Base-by-base conservation (phyloP, 2,113 vertebrate species). In the Excalfactoria chinensis region DNA sequence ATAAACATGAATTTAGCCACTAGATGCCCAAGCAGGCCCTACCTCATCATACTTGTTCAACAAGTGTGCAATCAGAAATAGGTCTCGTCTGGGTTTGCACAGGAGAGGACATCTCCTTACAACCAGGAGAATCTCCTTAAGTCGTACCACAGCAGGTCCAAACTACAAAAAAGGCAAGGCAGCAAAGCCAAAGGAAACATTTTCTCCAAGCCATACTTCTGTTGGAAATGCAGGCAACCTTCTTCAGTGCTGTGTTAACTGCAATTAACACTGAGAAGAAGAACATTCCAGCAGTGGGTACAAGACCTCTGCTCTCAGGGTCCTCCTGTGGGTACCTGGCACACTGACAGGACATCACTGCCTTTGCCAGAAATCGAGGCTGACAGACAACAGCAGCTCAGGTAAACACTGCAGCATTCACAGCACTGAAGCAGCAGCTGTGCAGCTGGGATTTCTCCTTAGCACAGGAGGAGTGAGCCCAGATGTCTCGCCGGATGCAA, bases 1-100 rank as follows among this genome's bases (percentile, higher is more conserved):
- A 93, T 56, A 94, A 94, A 91, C 93, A 95, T 93, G 79, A 95
- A 55, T 0, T 51, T 80, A 95, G 92, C 90, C 95, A 80, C 88
- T 83, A 22, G 81, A 12, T 68, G 34, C 25, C 48, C 35, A 43
- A 28, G 92, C 62, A 55, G 90, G 68, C 75, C 92, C 91, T 14
- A 20, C 5, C 34, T 76, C 3, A 62, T 25, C 83, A 5, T 71
- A 91, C 93, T 32, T n/a, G 90, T 88, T 76, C 25, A 28, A 91
- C 92, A 3, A 77, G 93, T 44, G 82, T n/a, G 91, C 13, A 13
- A 5, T 5, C 32, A 15, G 40, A 3, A 53, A 25, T 12, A 23
- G 71, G 70, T 71, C 81, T 40, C 26, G 77, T 69, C 86, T n/a
- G 10, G 56, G 4, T 55, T 19, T 60, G 80, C 67, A 32, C 46